Conservation (phyloP, 1,140 invertebrate species). For the Hetaerina americana region DNA sequence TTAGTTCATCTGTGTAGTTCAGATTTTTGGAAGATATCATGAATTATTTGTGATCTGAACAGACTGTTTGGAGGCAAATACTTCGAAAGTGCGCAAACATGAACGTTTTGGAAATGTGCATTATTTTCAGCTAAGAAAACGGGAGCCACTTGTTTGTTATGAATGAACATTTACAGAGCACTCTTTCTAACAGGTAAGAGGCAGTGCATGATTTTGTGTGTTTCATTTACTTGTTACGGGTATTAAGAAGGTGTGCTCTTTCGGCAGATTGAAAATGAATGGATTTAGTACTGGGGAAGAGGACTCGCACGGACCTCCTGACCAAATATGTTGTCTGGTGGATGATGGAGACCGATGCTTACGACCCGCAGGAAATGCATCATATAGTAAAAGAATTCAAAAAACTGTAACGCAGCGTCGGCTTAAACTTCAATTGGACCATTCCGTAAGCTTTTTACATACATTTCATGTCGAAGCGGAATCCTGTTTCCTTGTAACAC, state of each 20-base stretch:
- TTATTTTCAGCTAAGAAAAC: too few relatives aligned
- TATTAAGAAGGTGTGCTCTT: neutral
- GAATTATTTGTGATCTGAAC: too few relatives aligned
- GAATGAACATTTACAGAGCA: neutral
- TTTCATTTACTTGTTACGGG: neutral
- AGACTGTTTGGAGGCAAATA: too few relatives aligned
- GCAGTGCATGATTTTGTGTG: neutral
- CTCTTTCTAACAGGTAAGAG: neutral
- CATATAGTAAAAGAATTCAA: conserved; percentile 92
- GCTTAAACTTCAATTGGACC: conserved; percentile 78
- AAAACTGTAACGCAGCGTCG: conserved; percentile 88
- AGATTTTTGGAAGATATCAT: too few relatives aligned
- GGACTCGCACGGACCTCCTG: conserved; percentile 64
- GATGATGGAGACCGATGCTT: conserved; percentile 78
- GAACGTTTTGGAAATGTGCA: too few relatives aligned
- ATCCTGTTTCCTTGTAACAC: neutral
- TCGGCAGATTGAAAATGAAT: conserved; percentile 39
- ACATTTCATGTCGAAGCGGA: neutral
- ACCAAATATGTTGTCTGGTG: conserved; percentile 88
- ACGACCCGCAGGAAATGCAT: conserved; percentile 83
- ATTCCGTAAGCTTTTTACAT: conserved; percentile 41
- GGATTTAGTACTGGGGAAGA: conserved; percentile 83
- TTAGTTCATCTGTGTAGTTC: too few relatives aligned
- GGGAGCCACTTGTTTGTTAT: neutral
- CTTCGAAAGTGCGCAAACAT: too few relatives aligned